phyloP scores from a whole-genome alignment of 2,888 invertebrate species.

The Phortica magna region DNA sequence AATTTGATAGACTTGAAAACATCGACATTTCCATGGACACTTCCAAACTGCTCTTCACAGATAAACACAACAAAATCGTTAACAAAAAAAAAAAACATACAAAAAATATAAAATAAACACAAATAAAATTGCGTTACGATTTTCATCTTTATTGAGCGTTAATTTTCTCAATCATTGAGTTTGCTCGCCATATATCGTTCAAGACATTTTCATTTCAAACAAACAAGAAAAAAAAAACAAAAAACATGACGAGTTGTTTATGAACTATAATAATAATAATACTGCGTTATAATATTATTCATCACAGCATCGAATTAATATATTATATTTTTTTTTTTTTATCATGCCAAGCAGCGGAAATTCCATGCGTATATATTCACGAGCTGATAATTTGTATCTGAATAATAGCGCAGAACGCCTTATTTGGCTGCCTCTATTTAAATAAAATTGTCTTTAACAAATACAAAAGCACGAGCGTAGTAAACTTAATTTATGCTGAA shows the following conservation, averaged over 20 bases:
- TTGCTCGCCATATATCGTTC: not conserved
- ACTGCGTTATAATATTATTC: not conserved
- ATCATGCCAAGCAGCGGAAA: conserved; percentile 4
- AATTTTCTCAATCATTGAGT: conserved; percentile 1
- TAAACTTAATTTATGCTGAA: conserved; percentile 7
- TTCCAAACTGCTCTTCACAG: not conserved
- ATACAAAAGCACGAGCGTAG: not conserved
- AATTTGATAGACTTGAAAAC: not conserved
- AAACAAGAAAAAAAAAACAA: not conserved
- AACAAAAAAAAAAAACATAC: not conserved
- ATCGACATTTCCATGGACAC: not conserved
- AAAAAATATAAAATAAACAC: not conserved
- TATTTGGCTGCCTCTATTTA: not conserved
- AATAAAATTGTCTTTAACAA: not conserved
- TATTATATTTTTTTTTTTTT: not conserved
- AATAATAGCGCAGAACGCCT: not conserved
- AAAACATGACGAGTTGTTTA: conserved; percentile 52
- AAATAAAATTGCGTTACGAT: not conserved
- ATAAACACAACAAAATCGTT: not conserved
- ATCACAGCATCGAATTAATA: not conserved
- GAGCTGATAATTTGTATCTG: not conserved
- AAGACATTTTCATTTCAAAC: not conserved
- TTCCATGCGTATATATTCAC: conserved; percentile 5
- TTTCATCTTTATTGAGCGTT: conserved; percentile 11
- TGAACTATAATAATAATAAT: conserved; percentile 61